phyloP scores from a whole-genome alignment of 1,140 invertebrate species.

The Cataglyphis hispanica region DNA sequence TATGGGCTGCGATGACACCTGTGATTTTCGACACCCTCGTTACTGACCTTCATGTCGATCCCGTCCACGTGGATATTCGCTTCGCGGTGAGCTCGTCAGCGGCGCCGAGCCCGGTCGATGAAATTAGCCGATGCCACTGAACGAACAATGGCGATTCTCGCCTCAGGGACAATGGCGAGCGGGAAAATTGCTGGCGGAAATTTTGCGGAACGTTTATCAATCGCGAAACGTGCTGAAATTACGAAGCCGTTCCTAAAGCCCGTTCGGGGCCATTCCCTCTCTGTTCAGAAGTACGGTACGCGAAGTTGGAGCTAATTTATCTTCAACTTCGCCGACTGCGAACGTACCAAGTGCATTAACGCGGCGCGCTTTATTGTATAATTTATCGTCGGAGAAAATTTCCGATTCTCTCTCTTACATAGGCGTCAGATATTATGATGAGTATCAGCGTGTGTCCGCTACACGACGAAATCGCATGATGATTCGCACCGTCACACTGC shows the following conservation, averaged over 20 bases:
- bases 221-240: constrained; percentile 56
- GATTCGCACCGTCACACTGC: not conserved
- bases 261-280: not conserved
- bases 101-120: constrained; percentile 8
- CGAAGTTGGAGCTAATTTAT: constrained; percentile 51
- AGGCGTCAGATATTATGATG: not conserved
- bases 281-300: not conserved
- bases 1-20: constrained; percentile 73
- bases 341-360: constrained; percentile 14
- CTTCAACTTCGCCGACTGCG: constrained; percentile 25
- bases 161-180: constrained; percentile 39
- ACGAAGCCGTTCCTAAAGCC: constrained; percentile 39
- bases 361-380: constrained; percentile 17
- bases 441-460: not conserved
- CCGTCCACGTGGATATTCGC: constrained; percentile 12
- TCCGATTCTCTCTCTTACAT: constrained; percentile 22
- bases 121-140: constrained; percentile 50
- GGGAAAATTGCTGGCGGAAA: constrained; percentile 52
- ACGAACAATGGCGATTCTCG: constrained; percentile 57
- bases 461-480: not conserved
- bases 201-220: constrained; percentile 58
- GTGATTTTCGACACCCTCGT: constrained; percentile 68
- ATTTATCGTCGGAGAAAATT: constrained; percentile 30
- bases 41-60: constrained; percentile 40
- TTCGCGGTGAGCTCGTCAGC: constrained; percentile 53